Base-by-base conservation (phyloP, 2,888 invertebrate genomes). In the Creontiades dilutus region DNA sequence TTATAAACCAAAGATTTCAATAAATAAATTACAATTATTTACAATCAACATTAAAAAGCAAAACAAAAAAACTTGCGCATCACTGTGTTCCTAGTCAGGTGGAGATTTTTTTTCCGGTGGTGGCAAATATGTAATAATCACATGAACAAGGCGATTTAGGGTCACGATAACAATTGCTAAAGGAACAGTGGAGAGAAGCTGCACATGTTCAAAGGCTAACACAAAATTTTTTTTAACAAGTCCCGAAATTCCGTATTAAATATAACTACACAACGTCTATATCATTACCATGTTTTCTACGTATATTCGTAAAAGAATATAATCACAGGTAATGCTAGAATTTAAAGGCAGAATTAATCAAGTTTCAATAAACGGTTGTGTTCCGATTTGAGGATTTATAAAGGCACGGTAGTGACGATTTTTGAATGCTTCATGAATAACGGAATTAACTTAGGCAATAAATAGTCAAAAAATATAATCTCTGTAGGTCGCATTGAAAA, bases 271-370 rank as follows among this genome's bases (percentile, higher is more conserved):
- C 19, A 90, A 86, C 90, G 90, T 90, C 90, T 90, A 90, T 75
- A 90, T 86, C 90, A 82, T 86, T 90, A 86, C 90, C 90, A 86
- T 90, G 90, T 86, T 86, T 89, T 55, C 84, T 57, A 87, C 12
- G 19, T 87, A 81, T 89, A 90, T 90, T 86, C 86, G 28, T 23
- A 1, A 12, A 13, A 52, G 85, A 90, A 90, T 90, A 90, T 86
- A 90, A 55, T 76, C 48, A 90, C 90, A 90, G 90, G 90, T 78
- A 90, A 86, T 76, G 90, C 90, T 90, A 90, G 90, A 52, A 85
- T 55, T 84, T 82, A 19, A 55, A 48, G 84, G 68, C n/a, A 80
- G 55, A 89, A 48, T 37, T 48, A 81, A 85, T 27, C 23, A 55
- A 37, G 46, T 57, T 57, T 14, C 5, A 57, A 57, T 68, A 61